Conservation (phyloP, 2,797 vertebrate genomes). For the Poeciliopsis presidionis region DNA sequence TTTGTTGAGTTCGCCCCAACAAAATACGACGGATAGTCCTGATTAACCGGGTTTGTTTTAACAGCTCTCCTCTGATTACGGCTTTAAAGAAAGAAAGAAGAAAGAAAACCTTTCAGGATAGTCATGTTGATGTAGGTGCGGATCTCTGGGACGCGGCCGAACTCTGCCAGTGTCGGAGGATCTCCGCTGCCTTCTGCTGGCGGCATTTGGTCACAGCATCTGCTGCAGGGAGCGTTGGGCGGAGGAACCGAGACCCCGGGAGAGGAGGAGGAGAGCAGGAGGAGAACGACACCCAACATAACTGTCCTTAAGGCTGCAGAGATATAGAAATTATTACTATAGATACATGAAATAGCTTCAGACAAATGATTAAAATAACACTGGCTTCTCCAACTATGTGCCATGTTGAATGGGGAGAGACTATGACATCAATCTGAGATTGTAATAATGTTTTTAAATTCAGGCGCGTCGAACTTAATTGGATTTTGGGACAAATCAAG, state of each 20-base stretch:
- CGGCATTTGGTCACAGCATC: slow-evolving; percentile 87
- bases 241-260: slow-evolving; percentile 61
- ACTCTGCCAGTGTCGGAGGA: not conserved
- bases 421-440: not conserved
- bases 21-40: not conserved
- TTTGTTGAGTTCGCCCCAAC: not conserved
- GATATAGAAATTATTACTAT: not conserved
- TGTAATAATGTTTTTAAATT: not conserved
- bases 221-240: slow-evolving; percentile 70
- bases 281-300: slow-evolving; percentile 70
- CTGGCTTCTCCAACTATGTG: not conserved
- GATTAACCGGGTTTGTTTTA: not conserved
- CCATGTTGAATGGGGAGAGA: not conserved
- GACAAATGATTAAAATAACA: not conserved
- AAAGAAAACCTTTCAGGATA: slow-evolving; percentile 90
- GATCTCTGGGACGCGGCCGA: slow-evolving; percentile 81
- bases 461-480: too few relatives aligned
- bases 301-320: slow-evolving; percentile 28
- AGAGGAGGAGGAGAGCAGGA: slow-evolving; percentile 60
- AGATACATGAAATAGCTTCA: not conserved
- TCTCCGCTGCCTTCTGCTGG: slow-evolving; percentile 62
- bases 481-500: too few relatives aligned
- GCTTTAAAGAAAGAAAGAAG: not conserved
- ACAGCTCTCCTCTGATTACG: not conserved
- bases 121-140: slow-evolving; percentile 94